Base-by-base conservation (phyloP, 2,888 invertebrate genomes). In the Tetragnatha montana region DNA sequence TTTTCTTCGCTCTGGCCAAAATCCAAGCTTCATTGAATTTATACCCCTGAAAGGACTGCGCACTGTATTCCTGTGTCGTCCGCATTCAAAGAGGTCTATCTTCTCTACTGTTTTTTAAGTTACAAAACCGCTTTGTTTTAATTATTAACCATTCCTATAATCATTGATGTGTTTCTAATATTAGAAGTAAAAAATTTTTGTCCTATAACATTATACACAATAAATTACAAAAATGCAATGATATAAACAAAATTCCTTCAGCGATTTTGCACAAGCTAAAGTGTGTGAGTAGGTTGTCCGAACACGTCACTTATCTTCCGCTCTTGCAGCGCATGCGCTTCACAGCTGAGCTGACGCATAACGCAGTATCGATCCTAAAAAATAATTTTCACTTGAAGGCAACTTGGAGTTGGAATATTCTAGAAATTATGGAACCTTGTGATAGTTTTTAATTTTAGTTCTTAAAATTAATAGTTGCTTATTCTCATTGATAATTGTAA, bases 31-130 rank as follows among this genome's bases (percentile, higher is more conserved):
- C 21, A 3, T 19, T 0, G 0, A 79, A 84, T 85, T 85, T 85
- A 79, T 79, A 85, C 12, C 8, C 12, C 6, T 6, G 50, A 85
- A 71, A 35, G 19, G 87, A 87, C 87, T 74, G 49, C 50, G 68
- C 73, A 73, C 87, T 87, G 87, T 87, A 87, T 87, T 87, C 87
- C 4, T 81, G 60, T 22, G 8, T 6, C 87, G 8, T 8, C 10
- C 8, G 3, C n/a, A 4, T 6, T 12, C 8, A 81, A 71, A 81
- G 81, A 87, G 35, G 87, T 87, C 19, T 80, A 21, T 8, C 35
- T 35, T 35, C 19, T 6, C 69, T 69, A 8, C 19, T 69, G 6
- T 19, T 69, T 4, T 35, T 35, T 35, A 35, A 35, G 35, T 35
- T 35, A 35, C 0, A 60, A 7, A 21, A 78, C 60, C 17, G 8